Base-by-base conservation (phyloP, 2,113 vertebrate species). In the Brachyistius frenatus region DNA sequence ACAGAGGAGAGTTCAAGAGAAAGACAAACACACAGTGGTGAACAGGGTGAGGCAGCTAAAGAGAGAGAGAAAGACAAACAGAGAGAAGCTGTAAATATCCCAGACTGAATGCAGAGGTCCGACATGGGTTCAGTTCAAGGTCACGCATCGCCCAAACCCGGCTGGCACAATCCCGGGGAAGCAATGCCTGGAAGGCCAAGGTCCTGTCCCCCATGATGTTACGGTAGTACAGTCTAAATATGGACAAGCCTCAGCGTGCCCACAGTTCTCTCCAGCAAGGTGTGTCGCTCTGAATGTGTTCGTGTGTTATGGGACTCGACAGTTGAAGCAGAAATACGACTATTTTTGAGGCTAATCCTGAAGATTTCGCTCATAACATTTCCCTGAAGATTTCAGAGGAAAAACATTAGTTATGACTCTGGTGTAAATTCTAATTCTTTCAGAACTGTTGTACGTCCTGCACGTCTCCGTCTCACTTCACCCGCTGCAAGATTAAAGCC, bases 151-250 rank as follows among this genome's bases (percentile, higher is more conserved):
- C 46, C 64, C 53, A 82, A 73, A 74, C 31, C 61, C 63, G 56
- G 32, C 58, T 61, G 71, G 61, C 78, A 69, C 76, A 76, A 86
- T 75, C 61, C 72, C 16, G 23, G 50, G 55, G 73, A 56, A 35
- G 60, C 64, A 58, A 84, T 84, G 75, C 84, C 66, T 57, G 60
- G 63, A 80, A 75, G 57, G 68, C 78, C 87, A 85, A 81, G 84
- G 84, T 84, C 75, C 62, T 36, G 55, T 52, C 31, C 60, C 53
- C 69, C 49, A 32, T 50, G 64, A 63, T 64, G 75, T 39, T 75
- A 77, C 64, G 55, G 6, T 49, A 46, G 49, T 55, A 31, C 71
- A 63, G 1, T 53, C 78, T 67, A 76, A 84, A 74, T 79, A 68
- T 57, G 72, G 79, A 56, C 44, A 36, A 46, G 72, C 64, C 58